Conservation (phyloP, 2,888 invertebrate species). For the Plusia festucae region DNA sequence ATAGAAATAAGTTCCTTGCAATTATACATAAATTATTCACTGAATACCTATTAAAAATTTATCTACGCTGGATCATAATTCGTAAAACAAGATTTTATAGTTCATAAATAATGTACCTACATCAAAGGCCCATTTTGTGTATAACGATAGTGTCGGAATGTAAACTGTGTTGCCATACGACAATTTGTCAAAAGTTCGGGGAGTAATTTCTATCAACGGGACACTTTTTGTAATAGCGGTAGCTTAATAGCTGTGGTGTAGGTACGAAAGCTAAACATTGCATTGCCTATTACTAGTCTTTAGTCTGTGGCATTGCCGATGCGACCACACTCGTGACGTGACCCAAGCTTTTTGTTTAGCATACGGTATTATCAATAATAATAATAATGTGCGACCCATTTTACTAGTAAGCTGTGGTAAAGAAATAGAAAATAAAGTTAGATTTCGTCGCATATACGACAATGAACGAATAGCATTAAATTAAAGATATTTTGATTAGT, state of each 20-base stretch:
- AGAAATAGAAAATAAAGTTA: too few species aligned
- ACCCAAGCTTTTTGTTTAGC: too few species aligned
- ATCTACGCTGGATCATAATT: constrained; percentile 49
- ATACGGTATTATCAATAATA: too few species aligned
- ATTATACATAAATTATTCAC: constrained; percentile 43
- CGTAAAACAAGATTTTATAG: constrained; percentile 50
- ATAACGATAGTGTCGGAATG: constrained; percentile 33
- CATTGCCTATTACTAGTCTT: too few species aligned
- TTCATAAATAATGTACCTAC: constrained; percentile 55
- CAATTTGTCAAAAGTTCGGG: constrained; percentile 26
- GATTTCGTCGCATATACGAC: neutral
- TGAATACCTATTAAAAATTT: constrained; percentile 38
- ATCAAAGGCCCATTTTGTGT: constrained; percentile 44
- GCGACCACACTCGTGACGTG: too few species aligned
- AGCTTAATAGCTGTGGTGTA: too few species aligned
- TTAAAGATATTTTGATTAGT: constrained; percentile 1
- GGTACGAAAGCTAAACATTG: too few species aligned
- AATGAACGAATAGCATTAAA: neutral
- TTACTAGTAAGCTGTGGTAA: too few species aligned
- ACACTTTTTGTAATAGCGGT: too few species aligned
- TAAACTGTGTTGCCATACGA: constrained; percentile 16
- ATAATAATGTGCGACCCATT: too few species aligned
- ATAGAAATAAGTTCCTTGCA: constrained; percentile 6
- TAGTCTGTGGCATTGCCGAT: too few species aligned
- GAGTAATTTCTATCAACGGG: neutral